Evolutionary conservation across 2,888 invertebrate species (phyloP), one percentile per base, ranked within the genome.

Genomic region (Agelastica alni): DNA sequence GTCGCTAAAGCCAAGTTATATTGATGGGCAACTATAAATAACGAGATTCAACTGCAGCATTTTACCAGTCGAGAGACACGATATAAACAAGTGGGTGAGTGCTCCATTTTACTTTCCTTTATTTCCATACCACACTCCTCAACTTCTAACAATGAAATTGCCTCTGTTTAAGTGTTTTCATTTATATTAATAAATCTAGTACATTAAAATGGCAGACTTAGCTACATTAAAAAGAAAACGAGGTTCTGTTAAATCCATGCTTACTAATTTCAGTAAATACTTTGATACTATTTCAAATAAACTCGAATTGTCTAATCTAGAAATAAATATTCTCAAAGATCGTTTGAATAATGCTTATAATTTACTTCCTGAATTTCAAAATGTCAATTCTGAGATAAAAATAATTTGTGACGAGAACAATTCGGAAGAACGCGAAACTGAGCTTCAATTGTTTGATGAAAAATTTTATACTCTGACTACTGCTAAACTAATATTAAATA

Each of bases 401-500:
- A 22, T 43, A 30, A 17, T 17, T 13, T 30, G 30, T 10, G 14
- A 13, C 10, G 7, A 16, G 17, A 9, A 13, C 16, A 5, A 28
- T 5, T 36, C 36, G 14, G 6, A 10, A 3, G 34, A 47, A 34
- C 36, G 7, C 32, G 32, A 47, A 20, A 47, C 36, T 26, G 14
- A n/a, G 26, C 16, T 20, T 22, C 26, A 36, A n/a, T 13, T 6
- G 9, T 47, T 47, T 37, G 46, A 47, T 9, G 12, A 34, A n/a
- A 45, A 45, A 20, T 45, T 31, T 20, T 20, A 45, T 18, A 26
- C 13, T 36, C 14, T 46, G 4, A 36, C 36, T 3, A 46, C 34
- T 32, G 36, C 36, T 3, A 36, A 46, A 36, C 5, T 46, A 46
- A 20, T 36, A 36, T 14, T 46, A 36, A 26, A 36, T n/a, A 34